Base-by-base conservation (phyloP, 2,113 vertebrate genomes). In the Brachyhypopomus gauderio region DNA sequence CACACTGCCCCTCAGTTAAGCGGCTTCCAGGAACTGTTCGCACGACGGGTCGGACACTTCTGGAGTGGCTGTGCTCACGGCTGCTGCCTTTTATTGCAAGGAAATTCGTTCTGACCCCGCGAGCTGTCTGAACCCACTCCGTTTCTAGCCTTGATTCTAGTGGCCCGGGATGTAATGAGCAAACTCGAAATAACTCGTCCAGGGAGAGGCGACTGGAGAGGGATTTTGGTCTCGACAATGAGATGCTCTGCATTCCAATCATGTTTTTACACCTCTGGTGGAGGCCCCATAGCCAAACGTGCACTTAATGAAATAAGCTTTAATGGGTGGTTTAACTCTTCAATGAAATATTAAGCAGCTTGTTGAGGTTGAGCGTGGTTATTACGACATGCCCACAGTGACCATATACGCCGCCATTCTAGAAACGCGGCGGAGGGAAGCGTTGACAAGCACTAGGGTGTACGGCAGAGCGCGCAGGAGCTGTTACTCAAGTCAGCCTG, bases 101-200 rank as follows among this genome's bases (percentile, higher is more conserved):
- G 70, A 88, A 89, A 87, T 71, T 88, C 88, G 85, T 85, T 86
- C 85, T 83, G 19, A 86, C 87, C 87, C 85, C 60, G 83, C 87
- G 84, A 89, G 86, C 84, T 87, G 86, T 82, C 83, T 56, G 85
- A 76, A 80, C 85, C 83, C 86, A 87, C 82, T 81, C 80, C 86
- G 85, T 85, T 76, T 81, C 60, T 81, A 84, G 79, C 63, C 83
- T 73, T 83, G 59, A 78, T 83, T 84, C 34, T 66, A 41, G 79
- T 60, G 55, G 64, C 66, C 63, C 62, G 45, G 9, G 78, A 82
- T 82, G 80, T 72, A 87, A 72, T 25, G 77, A 77, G 73, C 69
- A 81, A 77, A 86, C 84, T 79, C 84, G 81, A 77, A 75, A 80
- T 77, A 78, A 82, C 48, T 77, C 48, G 75, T 38, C 27, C 75